A percentile compares a stretch with the other conserved stretches of the same genome.
These are phyloP conservation scores for Pherbina coryleti DNA, from an alignment of 2,888 invertebrate species.

Conservation along the genomic window DNA sequence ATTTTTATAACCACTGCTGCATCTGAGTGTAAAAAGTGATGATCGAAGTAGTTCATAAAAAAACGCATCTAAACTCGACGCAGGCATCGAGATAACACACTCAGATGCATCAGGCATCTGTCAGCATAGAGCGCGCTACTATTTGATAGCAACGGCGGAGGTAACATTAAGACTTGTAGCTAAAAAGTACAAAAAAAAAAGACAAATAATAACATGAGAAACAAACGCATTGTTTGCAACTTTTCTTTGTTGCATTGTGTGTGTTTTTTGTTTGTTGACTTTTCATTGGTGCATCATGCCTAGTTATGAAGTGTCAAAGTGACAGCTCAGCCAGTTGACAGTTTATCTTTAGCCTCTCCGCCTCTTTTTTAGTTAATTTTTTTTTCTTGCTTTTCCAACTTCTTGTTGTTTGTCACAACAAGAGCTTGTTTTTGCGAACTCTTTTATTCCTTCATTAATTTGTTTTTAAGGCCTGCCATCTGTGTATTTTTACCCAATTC, in stretches of 20 bases:
- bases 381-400: too few species aligned
- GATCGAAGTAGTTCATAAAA: not conserved
- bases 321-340: constrained; percentile 18
- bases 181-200: not conserved
- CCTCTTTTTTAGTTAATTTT: not conserved
- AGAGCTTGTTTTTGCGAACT: too few species aligned
- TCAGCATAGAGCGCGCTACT: not conserved
- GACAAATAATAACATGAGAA: not conserved
- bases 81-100: not conserved
- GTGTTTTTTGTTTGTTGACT: too few species aligned
- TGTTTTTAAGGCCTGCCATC: too few species aligned
- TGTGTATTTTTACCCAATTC: too few species aligned
- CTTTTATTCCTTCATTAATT: too few species aligned
- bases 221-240: too few species aligned
- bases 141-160: too few species aligned
- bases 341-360: not conserved
- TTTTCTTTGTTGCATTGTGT: not conserved
- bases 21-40: not conserved
- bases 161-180: too few species aligned
- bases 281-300: not conserved
- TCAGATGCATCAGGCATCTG: not conserved
- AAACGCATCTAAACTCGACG: not conserved
- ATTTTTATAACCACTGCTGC: too few species aligned
- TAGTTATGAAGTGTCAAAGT: constrained; percentile 40
- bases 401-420: too few species aligned